phyloP scores from a whole-genome alignment of 2,113 vertebrate species.

The Scolopax mira region DNA sequence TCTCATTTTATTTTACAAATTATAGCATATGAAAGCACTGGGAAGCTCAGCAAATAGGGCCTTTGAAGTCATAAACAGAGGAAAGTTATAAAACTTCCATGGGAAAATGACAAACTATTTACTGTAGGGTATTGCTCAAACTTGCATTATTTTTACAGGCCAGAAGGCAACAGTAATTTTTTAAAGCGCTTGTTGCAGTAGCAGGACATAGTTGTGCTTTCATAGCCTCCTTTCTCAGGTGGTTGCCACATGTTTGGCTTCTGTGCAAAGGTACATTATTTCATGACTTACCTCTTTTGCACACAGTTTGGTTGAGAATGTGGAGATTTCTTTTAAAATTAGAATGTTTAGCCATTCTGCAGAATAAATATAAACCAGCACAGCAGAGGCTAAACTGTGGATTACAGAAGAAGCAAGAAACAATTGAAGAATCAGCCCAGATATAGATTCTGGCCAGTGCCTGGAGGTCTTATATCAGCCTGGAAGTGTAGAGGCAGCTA shows the following conservation, averaged over 20 bases:
- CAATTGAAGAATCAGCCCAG: neutral
- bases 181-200: conserved; percentile 66
- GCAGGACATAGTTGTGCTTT: conserved; percentile 57
- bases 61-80: conserved; percentile 66
- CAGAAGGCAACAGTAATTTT: conserved; percentile 69
- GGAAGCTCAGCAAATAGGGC: neutral
- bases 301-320: conserved; percentile 20
- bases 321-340: conserved; percentile 34
- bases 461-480: neutral
- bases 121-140: conserved; percentile 39
- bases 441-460: neutral
- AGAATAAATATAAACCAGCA: conserved; percentile 40
- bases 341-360: neutral
- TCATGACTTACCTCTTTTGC: conserved; percentile 58
- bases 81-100: conserved; percentile 61
- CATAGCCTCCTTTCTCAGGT: conserved; percentile 64
- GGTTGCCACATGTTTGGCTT: conserved; percentile 76
- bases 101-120: conserved; percentile 69
- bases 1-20: conserved; percentile 47
- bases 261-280: conserved; percentile 49
- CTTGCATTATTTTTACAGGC: conserved; percentile 66
- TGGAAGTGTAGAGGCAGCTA: neutral
- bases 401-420: neutral
- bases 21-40: conserved; percentile 37
- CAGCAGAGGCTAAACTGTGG: neutral